Evolutionary conservation across 2,797 vertebrate species (phyloP), one percentile per base, ranked within the genome.

Genomic region (Acanthornis magna): DNA sequence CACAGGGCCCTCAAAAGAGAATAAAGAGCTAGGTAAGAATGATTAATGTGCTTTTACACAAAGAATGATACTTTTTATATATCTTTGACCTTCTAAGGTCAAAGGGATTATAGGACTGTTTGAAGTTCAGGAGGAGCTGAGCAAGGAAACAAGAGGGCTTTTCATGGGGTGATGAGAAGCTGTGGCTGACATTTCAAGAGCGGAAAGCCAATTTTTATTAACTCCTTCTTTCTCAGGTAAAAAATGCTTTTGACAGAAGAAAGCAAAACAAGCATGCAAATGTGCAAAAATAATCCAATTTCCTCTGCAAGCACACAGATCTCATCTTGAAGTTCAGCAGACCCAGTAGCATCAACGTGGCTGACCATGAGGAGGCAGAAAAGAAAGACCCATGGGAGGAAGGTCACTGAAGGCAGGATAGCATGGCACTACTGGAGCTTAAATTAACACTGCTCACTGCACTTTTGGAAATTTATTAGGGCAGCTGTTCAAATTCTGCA

Each of bases 11-110:
- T 95, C 85, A 66, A 74, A 91, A 93, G 71, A 87, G 88, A 95
- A 88, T 88, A 83, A 90, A 95, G 81, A 73, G 38, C 58, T 91
- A 92, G 92, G 92, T 95, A 96, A 80, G 65, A 80, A 95, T 97
- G 93, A 96, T 95, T 96, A 96, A 97, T 94, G 91, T 93, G 81
- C 83, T 93, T 94, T 93, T 95, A 94, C 78, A 86, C 91, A 95
- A 91, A 96, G 94, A 97, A 95, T 92, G 96, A 97, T 97, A 97
- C 97, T 96, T 97, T 95, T 95, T 95, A 93, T 96, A 85, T 91
- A 89, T 96, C 88, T 96, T 90, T 97, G 97, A 97, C 97, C 97
- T 96, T 93, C 82, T 66, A 75, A 89, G 96, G 96, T 97, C 96
- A 96, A 93, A 93, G 42, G 95, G 96, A 97, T 97, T 97, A 97